These are phyloP conservation scores for Argyrosomus regius DNA, from an alignment of 2,797 vertebrate species.

Conservation along the genomic window DNA sequence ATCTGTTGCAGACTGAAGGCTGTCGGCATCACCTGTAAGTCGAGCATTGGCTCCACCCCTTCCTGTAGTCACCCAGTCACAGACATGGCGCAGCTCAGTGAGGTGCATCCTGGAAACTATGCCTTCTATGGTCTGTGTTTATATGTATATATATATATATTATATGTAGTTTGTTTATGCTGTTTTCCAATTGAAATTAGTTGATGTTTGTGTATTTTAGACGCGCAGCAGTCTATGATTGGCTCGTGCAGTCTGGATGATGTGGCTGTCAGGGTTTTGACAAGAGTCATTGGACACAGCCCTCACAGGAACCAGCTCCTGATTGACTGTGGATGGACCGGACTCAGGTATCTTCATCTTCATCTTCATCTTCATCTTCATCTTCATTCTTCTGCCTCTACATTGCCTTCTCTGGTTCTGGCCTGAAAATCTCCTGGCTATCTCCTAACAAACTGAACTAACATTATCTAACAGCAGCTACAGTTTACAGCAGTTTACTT, in stretches of 20 bases:
- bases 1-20: slow-evolving; percentile 81
- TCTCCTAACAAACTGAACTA: no score
- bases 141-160: background rate
- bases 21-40: slow-evolving; percentile 84
- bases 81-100: slow-evolving; percentile 87
- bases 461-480: no score
- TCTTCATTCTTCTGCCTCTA: no score
- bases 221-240: slow-evolving; percentile 88
- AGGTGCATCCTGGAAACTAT: slow-evolving; percentile 92
- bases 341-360: slow-evolving; percentile 74
- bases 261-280: slow-evolving; percentile 88
- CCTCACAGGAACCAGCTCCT: slow-evolving; percentile 89
- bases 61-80: slow-evolving; percentile 89
- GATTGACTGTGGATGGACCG: slow-evolving; percentile 89
- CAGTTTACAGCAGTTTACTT: no score
- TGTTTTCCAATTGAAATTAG: background rate
- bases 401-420: no score
- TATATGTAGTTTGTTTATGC: background rate
- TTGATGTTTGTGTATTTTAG: slow-evolving; percentile 65
- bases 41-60: slow-evolving; percentile 91
- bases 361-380: background rate
- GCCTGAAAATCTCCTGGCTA: no score
- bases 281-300: slow-evolving; percentile 87
- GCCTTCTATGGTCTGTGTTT: slow-evolving; percentile 85
- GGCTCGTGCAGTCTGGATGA: slow-evolving; percentile 88